A percentile compares a stretch with the other conserved stretches of the same genome.
These are phyloP conservation scores for Temnothorax nylanderi DNA, from an alignment of 1,140 invertebrate genomes.

Conservation along the genomic window DNA sequence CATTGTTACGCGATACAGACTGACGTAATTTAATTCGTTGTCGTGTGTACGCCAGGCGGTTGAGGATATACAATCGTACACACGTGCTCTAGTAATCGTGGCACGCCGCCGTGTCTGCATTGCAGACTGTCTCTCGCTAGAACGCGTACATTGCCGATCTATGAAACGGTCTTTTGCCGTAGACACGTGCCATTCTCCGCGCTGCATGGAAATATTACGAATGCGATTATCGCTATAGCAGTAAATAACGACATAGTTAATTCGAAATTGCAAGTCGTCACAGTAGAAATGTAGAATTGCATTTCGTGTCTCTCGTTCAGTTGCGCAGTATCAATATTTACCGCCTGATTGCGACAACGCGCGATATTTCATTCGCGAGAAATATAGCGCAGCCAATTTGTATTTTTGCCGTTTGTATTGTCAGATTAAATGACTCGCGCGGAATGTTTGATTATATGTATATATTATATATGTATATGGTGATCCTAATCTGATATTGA, in stretches of 20 bases:
- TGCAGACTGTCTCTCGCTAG: constrained; percentile 59
- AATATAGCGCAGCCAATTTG: constrained; percentile 27
- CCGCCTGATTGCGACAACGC: constrained; percentile 34
- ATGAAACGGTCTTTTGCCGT: constrained; percentile 60
- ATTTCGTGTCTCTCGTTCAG: constrained; percentile 29
- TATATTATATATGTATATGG: not conserved
- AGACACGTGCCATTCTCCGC: constrained; percentile 10
- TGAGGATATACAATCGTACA: constrained; percentile 68
- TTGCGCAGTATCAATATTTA: constrained; percentile 48
- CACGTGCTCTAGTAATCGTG: constrained; percentile 71
- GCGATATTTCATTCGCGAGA: constrained; percentile 42
- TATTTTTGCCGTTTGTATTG: constrained; percentile 48
- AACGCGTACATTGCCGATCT: constrained; percentile 64
- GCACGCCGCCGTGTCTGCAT: constrained; percentile 54
- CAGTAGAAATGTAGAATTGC: constrained; percentile 40
- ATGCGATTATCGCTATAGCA: constrained; percentile 27
- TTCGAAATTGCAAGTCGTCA: constrained; percentile 21
- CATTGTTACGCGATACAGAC: constrained; percentile 76
- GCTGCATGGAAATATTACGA: constrained; percentile 41
- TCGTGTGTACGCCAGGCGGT: constrained; percentile 52
- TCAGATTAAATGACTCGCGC: not conserved
- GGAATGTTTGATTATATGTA: not conserved
- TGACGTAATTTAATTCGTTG: constrained; percentile 75
- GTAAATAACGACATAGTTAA: constrained; percentile 53
- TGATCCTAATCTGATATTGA: constrained; percentile 10